Evolutionary conservation across 2,888 invertebrate species (phyloP).

Genomic region (Cryptus armator): DNA sequence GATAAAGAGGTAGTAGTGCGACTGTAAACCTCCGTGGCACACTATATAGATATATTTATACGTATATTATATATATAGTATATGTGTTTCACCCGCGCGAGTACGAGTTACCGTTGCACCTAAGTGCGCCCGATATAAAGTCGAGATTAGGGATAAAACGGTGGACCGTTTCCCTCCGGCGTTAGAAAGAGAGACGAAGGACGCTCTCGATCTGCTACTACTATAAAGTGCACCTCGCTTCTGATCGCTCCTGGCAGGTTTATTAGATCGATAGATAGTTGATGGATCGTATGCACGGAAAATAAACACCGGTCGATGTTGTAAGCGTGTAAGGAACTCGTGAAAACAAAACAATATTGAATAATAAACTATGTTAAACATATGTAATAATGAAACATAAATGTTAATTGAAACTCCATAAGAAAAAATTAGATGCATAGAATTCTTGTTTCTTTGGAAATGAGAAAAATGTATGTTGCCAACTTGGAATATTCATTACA

Average conservation of each 20-base stretch:
- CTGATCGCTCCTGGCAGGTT: constrained; percentile 20
- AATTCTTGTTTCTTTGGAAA: not conserved
- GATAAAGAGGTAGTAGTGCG: constrained; percentile 56
- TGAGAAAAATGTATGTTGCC: not conserved
- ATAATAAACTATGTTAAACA: not conserved
- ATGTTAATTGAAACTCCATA: not conserved
- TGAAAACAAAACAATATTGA: not conserved
- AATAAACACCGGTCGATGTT: constrained; percentile 10
- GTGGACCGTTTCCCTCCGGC: constrained; percentile 56
- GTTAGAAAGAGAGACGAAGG: constrained; percentile 38
- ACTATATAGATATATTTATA: not conserved
- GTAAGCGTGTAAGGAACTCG: not conserved
- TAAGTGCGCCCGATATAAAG: constrained; percentile 76
- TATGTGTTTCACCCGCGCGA: constrained; percentile 22
- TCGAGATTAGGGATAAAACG: constrained; percentile 76
- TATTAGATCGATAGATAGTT: constrained; percentile 28
- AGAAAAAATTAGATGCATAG: not conserved
- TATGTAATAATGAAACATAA: not conserved
- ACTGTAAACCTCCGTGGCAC: constrained; percentile 47
- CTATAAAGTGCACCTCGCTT: constrained; percentile 31
- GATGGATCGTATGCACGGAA: not conserved
- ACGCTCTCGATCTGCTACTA: constrained; percentile 21
- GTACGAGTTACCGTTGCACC: constrained; percentile 79
- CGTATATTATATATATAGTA: constrained; percentile 28
- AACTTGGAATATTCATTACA: too few species aligned